Base-by-base conservation (phyloP, 2,888 invertebrate genomes). In the Agrotis segetum region DNA sequence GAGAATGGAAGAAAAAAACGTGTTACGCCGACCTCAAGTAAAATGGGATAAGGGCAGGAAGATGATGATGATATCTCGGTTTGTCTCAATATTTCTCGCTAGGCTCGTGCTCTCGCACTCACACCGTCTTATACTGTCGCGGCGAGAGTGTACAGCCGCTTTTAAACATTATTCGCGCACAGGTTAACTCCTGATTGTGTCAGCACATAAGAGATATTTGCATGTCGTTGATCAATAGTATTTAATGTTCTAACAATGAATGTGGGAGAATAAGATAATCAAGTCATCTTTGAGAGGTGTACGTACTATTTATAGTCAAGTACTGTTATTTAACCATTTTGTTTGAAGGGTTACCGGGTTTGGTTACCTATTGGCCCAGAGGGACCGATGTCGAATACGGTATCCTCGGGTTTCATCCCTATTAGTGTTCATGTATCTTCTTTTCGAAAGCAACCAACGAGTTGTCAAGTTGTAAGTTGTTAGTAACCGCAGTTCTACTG, bases 161-260 rank as follows among this genome's bases (percentile, higher is more conserved):
- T 40, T 40, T 79, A 78, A 71, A 70, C 67, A 73, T 73, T 81
- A 69, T 75, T 72, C 70, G 71, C 74, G 74, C 59, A 66, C 60
- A 74, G 74, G 62, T 85, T 73, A 71, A 71, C 74, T 62, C 40
- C 59, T 67, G 71, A 71, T 81, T 74, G 71, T 64, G 67, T 71
- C 50, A 50, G 69, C 77, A 82, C 65, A 81, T 71, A 75, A 82
- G 80, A 79, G 81, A 58, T 87, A 79, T 87, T 83, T 84, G 70
- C 69, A 59, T 61, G 60, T 34, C 59, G 65, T 71, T 79, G 70
- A 86, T 87, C 83, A 84, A 85, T 85, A 83, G 74, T 78, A 70
- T 77, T 71, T 74, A 80, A 83, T 75, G 64, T 24, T 70, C 50
- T 19, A 24, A 63, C 66, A 80, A 75, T 75, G 56, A 40, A 34